Conservation (phyloP, 2,888 invertebrate genomes). For the Tenthredo mesomela region DNA sequence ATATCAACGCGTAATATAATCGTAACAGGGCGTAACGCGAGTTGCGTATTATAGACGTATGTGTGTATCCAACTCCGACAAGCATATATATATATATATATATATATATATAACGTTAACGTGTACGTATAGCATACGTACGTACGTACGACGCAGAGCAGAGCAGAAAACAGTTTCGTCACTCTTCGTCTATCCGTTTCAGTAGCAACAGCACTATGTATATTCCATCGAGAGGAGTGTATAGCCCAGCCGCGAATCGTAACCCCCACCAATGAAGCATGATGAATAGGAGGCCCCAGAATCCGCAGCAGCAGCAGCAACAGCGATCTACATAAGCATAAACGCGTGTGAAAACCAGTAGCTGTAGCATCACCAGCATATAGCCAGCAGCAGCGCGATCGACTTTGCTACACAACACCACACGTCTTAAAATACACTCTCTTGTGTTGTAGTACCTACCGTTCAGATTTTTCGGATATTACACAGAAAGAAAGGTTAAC, state of each 20-base stretch:
- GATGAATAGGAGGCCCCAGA: slow-evolving; percentile 41
- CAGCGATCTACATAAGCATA: background rate
- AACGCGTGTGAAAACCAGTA: background rate
- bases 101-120: too few relatives aligned
- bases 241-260: background rate
- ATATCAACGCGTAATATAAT: background rate
- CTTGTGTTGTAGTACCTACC: too few relatives aligned
- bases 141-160: background rate
- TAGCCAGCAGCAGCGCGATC: background rate
- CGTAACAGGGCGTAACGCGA: slow-evolving; percentile 22
- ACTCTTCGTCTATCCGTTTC: slow-evolving; percentile 1
- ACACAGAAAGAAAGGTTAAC: too few relatives aligned
- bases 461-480: background rate
- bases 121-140: background rate
- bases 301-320: too few relatives aligned
- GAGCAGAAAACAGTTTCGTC: background rate
- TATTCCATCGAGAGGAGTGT: background rate
- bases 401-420: background rate
- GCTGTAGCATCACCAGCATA: background rate
- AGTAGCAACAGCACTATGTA: background rate
- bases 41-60: background rate
- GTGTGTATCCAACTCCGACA: background rate
- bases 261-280: slow-evolving; percentile 45
- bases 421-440: slow-evolving; percentile 23
- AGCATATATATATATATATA: background rate